Evolutionary conservation across 2,797 vertebrate genomes (phyloP), one percentile per base, ranked within the genome.

Genomic region (Chanos chanos): DNA sequence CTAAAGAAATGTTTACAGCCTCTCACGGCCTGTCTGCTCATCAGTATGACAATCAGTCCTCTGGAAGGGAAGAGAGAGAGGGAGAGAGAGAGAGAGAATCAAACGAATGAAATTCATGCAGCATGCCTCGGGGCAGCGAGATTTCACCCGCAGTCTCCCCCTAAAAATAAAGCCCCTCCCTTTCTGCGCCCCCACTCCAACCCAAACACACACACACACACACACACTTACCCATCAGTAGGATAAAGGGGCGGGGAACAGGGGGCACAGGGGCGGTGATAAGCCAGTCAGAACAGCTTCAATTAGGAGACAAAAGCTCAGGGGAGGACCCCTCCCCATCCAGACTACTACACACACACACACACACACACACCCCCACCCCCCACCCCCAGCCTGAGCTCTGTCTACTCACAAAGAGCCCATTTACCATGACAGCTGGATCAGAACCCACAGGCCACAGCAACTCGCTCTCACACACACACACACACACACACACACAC

Each of bases 251-350:
- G n/a, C n/a, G n/a, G n/a, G n/a, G n/a, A n/a, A n/a, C 60, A 67
- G 58, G 61, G 62, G 21, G 41, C 65, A 15, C 37, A 39, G 18
- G 31, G 40, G 54, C 34, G 50, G 45, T 41, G 78, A 76, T 57
- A 68, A 61, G 51, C 58, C 50, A 65, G 53, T 69, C 79, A 79
- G 83, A 83, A 83, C 80, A 86, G 86, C 83, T 83, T 85, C 84
- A 87, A 88, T 89, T 87, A 89, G 83, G 83, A 82, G 75, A 90
- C 86, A 88, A 86, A 85, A 78, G 82, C 78, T 77, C 83, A 79
- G 75, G n/a, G 79, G 76, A 77, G 57, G 64, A 56, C 51, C 55
- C 61, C 72, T 52, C 47, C 36, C 21, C n/a, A n/a, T n/a, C n/a
- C n/a, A n/a, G n/a, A n/a, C n/a, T n/a, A n/a, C n/a, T n/a, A n/a